Conservation (phyloP, 2,113 vertebrate species). For the Malurus elegans region DNA sequence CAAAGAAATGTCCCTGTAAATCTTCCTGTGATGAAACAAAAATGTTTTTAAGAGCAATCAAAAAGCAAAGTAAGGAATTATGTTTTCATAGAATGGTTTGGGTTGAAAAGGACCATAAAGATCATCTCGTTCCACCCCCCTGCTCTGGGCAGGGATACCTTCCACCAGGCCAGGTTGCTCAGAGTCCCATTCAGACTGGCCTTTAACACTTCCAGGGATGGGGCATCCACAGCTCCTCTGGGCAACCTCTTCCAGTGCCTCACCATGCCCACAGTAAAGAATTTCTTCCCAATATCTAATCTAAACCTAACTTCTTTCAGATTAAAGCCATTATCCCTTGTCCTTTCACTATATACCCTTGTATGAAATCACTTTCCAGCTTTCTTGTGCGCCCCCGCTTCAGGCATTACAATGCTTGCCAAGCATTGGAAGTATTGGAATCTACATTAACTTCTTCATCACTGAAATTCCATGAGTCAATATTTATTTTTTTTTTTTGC, state of each 20-base stretch:
- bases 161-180: not conserved
- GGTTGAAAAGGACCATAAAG: not conserved
- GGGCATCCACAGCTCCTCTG: not conserved
- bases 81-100: not conserved
- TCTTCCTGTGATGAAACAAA: slow-evolving; percentile 9
- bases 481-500: not conserved
- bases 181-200: not conserved
- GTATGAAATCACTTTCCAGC: not conserved
- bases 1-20: not conserved
- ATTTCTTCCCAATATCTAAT: not conserved
- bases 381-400: not conserved
- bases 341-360: not conserved
- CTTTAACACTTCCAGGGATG: not conserved
- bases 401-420: slow-evolving; percentile 33
- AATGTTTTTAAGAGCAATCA: slow-evolving; percentile 33
- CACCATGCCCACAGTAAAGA: not conserved
- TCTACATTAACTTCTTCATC: slow-evolving; percentile 7
- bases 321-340: not conserved
- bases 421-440: not conserved
- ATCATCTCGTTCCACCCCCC: not conserved
- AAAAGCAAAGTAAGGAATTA: slow-evolving; percentile 57
- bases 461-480: not conserved
- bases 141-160: not conserved
- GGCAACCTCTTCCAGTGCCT: not conserved
- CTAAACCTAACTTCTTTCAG: not conserved